Conservation (phyloP, 2,113 vertebrate genomes). For the Herpetotheres cachinnans region DNA sequence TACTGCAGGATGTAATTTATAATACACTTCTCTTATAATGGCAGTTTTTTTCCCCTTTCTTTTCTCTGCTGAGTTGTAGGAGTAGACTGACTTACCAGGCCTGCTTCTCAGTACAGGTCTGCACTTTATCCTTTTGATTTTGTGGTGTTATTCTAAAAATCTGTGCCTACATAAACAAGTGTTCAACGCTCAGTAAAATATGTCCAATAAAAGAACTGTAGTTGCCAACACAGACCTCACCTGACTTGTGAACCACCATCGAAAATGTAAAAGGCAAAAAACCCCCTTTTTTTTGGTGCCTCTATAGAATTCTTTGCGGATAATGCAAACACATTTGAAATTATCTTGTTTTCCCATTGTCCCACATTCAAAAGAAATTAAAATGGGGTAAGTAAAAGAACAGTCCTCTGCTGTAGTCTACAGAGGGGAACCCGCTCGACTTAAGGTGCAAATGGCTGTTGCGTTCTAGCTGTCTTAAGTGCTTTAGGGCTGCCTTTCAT, state of each 20-base stretch:
- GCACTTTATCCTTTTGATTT: constrained; percentile 52
- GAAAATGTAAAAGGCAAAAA: background rate
- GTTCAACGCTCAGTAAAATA: constrained; percentile 45
- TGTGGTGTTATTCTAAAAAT: constrained; percentile 44
- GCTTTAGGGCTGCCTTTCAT: background rate
- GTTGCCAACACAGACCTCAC: constrained; percentile 31
- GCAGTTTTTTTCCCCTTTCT: background rate
- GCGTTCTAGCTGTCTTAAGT: background rate
- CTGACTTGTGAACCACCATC: constrained; percentile 25
- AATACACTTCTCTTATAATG: constrained; percentile 12
- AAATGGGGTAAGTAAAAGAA: background rate
- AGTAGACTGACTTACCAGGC: constrained; percentile 40
- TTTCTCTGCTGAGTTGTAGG: background rate
- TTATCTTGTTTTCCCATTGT: background rate
- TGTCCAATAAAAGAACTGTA: constrained; percentile 60
- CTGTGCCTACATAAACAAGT: constrained; percentile 29
- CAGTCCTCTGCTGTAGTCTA: background rate
- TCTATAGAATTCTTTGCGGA: background rate
- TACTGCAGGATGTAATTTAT: background rate
- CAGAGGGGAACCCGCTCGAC: background rate
- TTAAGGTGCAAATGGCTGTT: background rate
- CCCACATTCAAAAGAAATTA: background rate
- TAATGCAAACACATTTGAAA: background rate
- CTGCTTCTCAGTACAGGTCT: constrained; percentile 26
- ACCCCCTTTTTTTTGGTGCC: background rate